A percentile compares a stretch with the other conserved stretches of the same genome.
Evolutionary conservation across 2,888 invertebrate genomes (phyloP).

Genomic region (Acrobasis suavella): DNA sequence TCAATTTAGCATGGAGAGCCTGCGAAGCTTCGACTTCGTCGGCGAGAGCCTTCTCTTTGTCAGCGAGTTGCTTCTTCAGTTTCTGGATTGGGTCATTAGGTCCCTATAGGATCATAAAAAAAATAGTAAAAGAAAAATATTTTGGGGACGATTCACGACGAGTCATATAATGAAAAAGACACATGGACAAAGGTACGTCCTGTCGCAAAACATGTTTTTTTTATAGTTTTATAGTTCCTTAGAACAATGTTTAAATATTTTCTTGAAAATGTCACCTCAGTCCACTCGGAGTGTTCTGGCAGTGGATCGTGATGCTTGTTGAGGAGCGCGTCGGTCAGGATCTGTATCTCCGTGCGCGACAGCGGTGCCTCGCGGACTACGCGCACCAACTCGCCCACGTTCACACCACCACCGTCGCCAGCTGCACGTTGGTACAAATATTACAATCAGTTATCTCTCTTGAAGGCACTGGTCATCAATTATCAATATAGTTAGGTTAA

Average conservation of each 20-base stretch:
- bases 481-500: too few relatives aligned
- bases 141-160: too few relatives aligned
- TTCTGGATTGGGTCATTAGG: conserved; percentile 93
- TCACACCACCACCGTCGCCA: conserved; percentile 86
- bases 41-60: conserved; percentile 89
- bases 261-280: conserved; percentile 79
- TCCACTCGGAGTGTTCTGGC: conserved; percentile 91
- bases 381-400: conserved; percentile 86
- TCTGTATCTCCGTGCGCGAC: conserved; percentile 93
- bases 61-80: conserved; percentile 93
- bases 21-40: conserved; percentile 89
- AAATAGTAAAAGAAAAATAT: background rate
- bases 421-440: conserved; percentile 58
- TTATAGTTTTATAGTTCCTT: too few relatives aligned
- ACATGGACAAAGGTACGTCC: too few relatives aligned
- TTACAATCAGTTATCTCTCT: background rate
- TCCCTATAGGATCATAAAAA: conserved; percentile 71
- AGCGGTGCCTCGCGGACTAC: conserved; percentile 91
- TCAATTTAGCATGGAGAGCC: conserved; percentile 89
- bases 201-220: too few relatives aligned
- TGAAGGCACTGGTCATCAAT: too few relatives aligned
- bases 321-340: conserved; percentile 92
- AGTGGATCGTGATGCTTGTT: conserved; percentile 93
- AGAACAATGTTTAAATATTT: background rate
- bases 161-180: too few relatives aligned